These are phyloP conservation scores for Cyaniris semiargus DNA, from an alignment of 2,888 invertebrate genomes.

Conservation along the genomic window DNA sequence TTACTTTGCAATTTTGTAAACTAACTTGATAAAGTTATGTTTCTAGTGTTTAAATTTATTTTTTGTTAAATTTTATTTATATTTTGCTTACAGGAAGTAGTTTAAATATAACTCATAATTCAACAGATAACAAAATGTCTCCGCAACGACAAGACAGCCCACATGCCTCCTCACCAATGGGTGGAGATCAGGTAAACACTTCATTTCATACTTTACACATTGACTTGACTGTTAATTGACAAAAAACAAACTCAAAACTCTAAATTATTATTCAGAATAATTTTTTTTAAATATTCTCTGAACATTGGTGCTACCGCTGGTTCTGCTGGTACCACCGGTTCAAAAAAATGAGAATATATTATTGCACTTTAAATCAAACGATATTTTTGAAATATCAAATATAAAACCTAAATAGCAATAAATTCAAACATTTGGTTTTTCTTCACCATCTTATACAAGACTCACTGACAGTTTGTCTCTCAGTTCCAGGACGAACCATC, in stretches of 20 bases:
- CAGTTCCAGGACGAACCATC: conserved; percentile 71
- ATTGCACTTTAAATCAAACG: too few species aligned
- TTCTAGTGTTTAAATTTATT: background rate
- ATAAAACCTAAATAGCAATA: too few species aligned
- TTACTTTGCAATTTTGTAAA: background rate
- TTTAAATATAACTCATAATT: conserved; percentile 61
- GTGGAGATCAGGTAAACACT: conserved; percentile 64
- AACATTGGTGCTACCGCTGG: too few species aligned
- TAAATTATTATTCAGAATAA: too few species aligned
- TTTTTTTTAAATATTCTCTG: too few species aligned
- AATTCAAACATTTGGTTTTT: too few species aligned
- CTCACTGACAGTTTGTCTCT: background rate
- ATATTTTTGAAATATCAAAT: too few species aligned
- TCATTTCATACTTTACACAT: background rate
- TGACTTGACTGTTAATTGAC: too few species aligned
- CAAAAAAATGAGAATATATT: too few species aligned
- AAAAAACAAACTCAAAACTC: too few species aligned
- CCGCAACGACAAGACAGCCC: conserved; percentile 64
- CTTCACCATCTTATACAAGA: too few species aligned
- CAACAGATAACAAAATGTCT: conserved; percentile 61
- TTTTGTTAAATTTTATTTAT: conserved; percentile 4
- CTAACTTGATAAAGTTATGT: background rate
- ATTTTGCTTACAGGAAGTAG: conserved; percentile 57
- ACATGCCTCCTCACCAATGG: conserved; percentile 63
- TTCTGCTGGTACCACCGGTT: too few species aligned